Evolutionary conservation across 2,113 vertebrate genomes (phyloP), one percentile per base, ranked within the genome.

Genomic region (Anguilla japonica): DNA sequence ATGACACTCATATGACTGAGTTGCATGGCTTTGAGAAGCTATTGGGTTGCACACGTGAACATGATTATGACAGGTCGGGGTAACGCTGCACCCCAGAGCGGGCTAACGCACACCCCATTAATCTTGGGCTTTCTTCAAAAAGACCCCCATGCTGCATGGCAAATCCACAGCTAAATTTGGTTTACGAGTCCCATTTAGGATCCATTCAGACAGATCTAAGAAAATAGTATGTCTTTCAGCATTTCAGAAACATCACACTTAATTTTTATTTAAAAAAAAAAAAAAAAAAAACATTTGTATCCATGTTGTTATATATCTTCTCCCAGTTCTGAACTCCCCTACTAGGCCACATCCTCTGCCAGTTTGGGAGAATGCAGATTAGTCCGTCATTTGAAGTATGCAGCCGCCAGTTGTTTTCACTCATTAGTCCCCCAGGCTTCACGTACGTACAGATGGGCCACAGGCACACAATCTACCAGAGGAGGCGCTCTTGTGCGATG

Each of bases 91-190:
- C 79, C 41, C 53, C 67, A 71, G 41, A 39, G 84, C 60, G 16
- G n/a, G 22, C 63, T 43, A 53, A n/a, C 81, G 53, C 81, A 41
- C 46, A 81, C 60, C 82, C 14, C 53, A 88, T 88, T 85, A 88
- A 81, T 53, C 81, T 50, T 79, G 84, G 18, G 34, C 84, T 53
- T 53, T 84, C 83, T 90, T 90, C 83, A 89, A 90, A 90, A 83
- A 8, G 39, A 46, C 56, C 39, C 26, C 14, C 50, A 53, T 53
- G 50, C 7, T 14, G 1, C 2, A n/a, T 39, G 5, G 34, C 39
- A 57, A 75, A 60, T 78, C 79, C 78, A 40, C 75, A 39, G 78
- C 50, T 15, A 53, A 53, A 85, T 7, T 43, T 43, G 34, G 11
- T 79, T 80, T 60, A 56, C 26, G 20, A 20, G 56, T 57, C 34